These are phyloP conservation scores for Tetragnatha versicolor DNA, from an alignment of 1,140 invertebrate species.

Conservation along the genomic window DNA sequence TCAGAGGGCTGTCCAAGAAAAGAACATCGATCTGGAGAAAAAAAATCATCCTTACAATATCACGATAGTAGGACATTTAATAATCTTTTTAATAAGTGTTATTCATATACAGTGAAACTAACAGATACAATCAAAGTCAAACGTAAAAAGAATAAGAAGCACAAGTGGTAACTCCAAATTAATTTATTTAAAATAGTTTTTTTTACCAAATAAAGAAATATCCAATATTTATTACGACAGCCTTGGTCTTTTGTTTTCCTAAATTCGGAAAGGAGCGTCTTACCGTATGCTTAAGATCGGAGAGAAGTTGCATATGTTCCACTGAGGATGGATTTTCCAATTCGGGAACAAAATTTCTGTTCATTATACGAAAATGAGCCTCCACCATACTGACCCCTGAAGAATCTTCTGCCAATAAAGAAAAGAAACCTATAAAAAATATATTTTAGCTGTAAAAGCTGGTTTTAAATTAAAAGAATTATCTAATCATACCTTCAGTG, in stretches of 20 bases:
- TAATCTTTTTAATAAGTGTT: background rate
- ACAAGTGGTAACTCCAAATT: too few species aligned
- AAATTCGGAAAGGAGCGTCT: too few species aligned
- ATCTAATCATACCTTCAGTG: constrained; percentile 1
- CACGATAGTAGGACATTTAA: background rate
- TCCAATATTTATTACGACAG: too few species aligned
- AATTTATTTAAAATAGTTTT: too few species aligned
- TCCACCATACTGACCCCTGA: constrained; percentile 15
- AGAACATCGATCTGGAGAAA: constrained; percentile 20
- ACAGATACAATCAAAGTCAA: too few species aligned
- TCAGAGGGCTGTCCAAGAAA: constrained; percentile 39
- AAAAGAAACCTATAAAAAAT: background rate
- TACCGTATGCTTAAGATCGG: constrained; percentile 39
- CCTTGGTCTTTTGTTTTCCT: too few species aligned
- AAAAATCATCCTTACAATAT: background rate
- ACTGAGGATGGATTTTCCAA: background rate
- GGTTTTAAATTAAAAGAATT: background rate
- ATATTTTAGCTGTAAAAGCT: background rate
- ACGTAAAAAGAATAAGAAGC: background rate
- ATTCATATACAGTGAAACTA: too few species aligned
- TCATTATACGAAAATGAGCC: constrained; percentile 43
- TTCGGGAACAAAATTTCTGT: constrained; percentile 24
- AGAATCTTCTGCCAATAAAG: background rate
- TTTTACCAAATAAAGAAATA: too few species aligned
- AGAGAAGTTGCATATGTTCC: background rate